Percentiles rank a stretch among this genome's conserved stretches.
Conservation (phyloP, 2,797 vertebrate genomes). For the Pitangus sulphuratus region DNA sequence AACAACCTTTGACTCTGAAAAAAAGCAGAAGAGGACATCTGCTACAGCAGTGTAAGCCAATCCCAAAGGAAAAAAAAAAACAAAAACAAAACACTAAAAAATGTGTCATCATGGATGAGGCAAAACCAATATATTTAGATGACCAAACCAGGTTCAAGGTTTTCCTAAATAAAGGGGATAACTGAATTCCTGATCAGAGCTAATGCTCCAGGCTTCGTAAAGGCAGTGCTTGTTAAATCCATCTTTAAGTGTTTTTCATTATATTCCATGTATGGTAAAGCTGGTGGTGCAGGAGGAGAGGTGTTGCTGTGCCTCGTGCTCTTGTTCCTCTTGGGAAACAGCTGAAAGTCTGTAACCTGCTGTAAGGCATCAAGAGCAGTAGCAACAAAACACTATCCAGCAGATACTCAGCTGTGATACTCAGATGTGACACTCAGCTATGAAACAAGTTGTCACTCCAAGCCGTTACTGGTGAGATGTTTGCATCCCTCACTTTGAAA, state of each 20-base stretch:
- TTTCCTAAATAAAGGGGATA: background rate
- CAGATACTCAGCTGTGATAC: background rate
- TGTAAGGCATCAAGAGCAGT: background rate
- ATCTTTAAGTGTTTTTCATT: background rate
- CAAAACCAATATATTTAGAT: background rate
- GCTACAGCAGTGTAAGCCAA: background rate
- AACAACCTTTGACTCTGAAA: background rate
- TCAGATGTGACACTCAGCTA: background rate
- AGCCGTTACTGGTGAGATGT: background rate
- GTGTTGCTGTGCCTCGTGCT: background rate
- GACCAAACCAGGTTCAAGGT: background rate
- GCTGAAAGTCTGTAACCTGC: background rate
- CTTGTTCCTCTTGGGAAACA: background rate
- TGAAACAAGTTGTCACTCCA: accelerated
- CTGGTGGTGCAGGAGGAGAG: background rate
- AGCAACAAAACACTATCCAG: background rate
- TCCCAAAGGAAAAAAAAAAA: background rate
- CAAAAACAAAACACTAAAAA: background rate
- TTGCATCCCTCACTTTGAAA: background rate
- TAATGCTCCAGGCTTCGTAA: background rate
- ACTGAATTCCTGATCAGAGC: background rate
- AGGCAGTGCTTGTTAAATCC: background rate
- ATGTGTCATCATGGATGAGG: background rate
- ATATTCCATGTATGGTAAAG: background rate
- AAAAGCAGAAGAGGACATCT: background rate